Evolutionary conservation across 1,140 invertebrate genomes (phyloP).

Genomic region (Heliconius himera): DNA sequence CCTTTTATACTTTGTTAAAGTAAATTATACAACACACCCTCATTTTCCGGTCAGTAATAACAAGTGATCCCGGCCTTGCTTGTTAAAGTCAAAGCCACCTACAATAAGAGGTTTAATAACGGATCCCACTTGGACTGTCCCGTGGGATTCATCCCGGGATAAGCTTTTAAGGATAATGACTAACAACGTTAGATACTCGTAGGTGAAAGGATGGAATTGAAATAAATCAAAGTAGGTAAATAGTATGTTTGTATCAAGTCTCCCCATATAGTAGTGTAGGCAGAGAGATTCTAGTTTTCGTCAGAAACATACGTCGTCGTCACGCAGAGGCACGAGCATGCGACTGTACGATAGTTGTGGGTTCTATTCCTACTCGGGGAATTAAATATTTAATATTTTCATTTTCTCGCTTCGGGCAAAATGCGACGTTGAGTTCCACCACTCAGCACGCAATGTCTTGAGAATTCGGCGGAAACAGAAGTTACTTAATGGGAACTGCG

Average conservation of each 20-base stretch:
- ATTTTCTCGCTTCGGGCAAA: neutral
- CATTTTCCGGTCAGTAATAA: constrained; percentile 27
- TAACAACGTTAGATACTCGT: constrained; percentile 14
- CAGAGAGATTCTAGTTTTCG: too few relatives aligned
- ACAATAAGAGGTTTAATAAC: constrained; percentile 33
- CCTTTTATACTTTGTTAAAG: neutral
- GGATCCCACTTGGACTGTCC: constrained; percentile 27
- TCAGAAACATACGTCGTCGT: too few relatives aligned
- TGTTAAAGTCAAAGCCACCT: constrained; percentile 23
- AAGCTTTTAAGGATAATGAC: constrained; percentile 30
- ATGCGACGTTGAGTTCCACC: neutral
- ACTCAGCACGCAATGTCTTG: too few relatives aligned
- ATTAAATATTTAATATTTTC: neutral
- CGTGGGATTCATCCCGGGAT: constrained; percentile 26
- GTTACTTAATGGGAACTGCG: neutral
- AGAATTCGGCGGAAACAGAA: neutral
- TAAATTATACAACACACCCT: neutral
- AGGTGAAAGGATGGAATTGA: neutral
- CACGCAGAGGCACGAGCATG: too few relatives aligned
- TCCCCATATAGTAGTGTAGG: too few relatives aligned
- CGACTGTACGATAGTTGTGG: too few relatives aligned
- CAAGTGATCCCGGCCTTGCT: constrained; percentile 20
- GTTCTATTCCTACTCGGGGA: neutral
- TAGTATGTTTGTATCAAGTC: too few relatives aligned
- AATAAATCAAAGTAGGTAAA: neutral